Base-by-base conservation (phyloP, 30 jellyfish, hydroid and myxozoan species). In the Clytia hemisphaerica region DNA sequence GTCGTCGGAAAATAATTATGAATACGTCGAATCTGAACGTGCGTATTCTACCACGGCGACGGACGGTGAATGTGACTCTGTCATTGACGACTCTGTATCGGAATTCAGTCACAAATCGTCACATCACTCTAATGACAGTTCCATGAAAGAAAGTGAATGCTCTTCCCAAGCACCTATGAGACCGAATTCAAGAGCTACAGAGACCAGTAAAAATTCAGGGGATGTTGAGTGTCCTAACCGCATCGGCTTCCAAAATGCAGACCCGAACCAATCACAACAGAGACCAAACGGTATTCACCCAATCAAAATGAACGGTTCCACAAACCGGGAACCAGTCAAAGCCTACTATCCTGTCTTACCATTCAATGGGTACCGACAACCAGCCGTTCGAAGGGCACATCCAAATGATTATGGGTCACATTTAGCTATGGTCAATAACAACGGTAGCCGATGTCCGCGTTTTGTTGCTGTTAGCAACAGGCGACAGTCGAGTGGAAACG, bases 31-130 rank as follows among this genome's bases (percentile, higher is more conserved):
- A n/a, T 25, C 81, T 4, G 81, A 69, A 2, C n/a, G 48, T 7
- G 81, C 81, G 6, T 69, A 33, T 48, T 45, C 76, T 30, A 69
- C 81, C 9, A 69, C 81, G 12, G 81, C 81, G 10, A 69, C 81
- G 4, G 81, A 69, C 53, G 81, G 81, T n/a, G 81, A 69, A 69
- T 75, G 76, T 0, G 81, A 69, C 18, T 69, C 81, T 7, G 73
- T 69, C 49, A 69, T 69, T 9, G 81, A 69, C 29, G 29, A 50
- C 10, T 29, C 34, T 24, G 37, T 24, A 24, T 45, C 75, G 4
- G 81, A 69, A 49, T 65, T 36, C 68, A 65, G 78, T 65, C 78
- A 65, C 25, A 48, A 48, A 9, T 48, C 61, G 26, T 19, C 32
- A 18, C n/a, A n/a, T n/a, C 33, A 46, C 50, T 69, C 81, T 24